Conservation (phyloP, 2,113 vertebrate genomes). For the Naja naja region DNA sequence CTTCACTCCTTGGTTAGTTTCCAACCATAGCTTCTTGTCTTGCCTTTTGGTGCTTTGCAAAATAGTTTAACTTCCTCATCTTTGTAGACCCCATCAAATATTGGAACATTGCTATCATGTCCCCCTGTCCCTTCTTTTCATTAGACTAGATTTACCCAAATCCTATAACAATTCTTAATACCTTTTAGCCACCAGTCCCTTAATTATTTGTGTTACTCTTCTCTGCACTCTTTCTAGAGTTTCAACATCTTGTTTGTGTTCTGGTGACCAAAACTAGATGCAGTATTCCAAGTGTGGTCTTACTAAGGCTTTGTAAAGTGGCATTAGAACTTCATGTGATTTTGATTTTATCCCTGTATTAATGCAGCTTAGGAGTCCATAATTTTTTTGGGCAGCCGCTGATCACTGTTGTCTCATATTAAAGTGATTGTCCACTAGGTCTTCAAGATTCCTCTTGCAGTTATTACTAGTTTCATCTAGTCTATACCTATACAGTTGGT, state of each 20-base stretch:
- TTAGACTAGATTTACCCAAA: too few species aligned
- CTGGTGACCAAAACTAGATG: not conserved
- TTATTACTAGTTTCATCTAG: not conserved
- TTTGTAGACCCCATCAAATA: not conserved
- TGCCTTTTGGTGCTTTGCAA: not conserved
- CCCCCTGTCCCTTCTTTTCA: too few species aligned
- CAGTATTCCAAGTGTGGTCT: not conserved
- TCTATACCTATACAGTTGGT: not conserved
- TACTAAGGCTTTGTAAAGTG: not conserved
- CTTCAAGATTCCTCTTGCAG: too few species aligned
- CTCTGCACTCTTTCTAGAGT: not conserved
- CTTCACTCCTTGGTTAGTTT: not conserved
- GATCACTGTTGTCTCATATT: too few species aligned
- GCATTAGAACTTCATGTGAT: too few species aligned
- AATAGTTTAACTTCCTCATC: not conserved
- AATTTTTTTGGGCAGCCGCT: too few species aligned
- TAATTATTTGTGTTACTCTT: not conserved
- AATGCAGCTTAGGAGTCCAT: too few species aligned
- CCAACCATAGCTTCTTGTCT: not conserved
- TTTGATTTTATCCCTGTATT: too few species aligned
- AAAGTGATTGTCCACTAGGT: too few species aligned
- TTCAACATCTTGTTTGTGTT: not conserved
- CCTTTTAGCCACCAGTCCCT: not conserved
- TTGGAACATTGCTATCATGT: not conserved
- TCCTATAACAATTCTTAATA: too few species aligned